Conservation (phyloP, 64 coral and sea anemone genomes). For the Pocillopora damicornis region DNA sequence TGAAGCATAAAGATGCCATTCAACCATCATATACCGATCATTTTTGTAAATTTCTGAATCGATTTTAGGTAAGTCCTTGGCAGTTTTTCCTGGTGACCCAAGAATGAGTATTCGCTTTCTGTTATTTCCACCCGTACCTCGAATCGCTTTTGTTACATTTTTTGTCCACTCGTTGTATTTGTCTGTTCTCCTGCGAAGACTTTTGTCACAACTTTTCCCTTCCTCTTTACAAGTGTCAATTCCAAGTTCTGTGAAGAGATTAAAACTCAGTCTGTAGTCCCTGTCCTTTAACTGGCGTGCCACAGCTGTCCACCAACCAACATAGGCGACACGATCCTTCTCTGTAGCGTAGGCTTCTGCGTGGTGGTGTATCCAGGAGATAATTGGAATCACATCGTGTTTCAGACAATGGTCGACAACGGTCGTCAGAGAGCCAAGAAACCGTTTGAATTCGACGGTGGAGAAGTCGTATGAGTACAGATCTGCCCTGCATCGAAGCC, state of each 20-base stretch:
- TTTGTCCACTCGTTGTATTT: slow-evolving; percentile 44
- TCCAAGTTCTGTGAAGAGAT: slow-evolving; percentile 62
- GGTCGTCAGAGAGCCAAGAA: slow-evolving; percentile 11
- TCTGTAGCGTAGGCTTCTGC: slow-evolving; percentile 45
- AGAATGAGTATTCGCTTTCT: slow-evolving; percentile 26
- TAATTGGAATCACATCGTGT: slow-evolving; percentile 30
- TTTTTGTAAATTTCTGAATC: slow-evolving; percentile 30
- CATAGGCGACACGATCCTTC: slow-evolving; percentile 29
- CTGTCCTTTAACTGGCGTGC: slow-evolving; percentile 37
- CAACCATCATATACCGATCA: slow-evolving; percentile 55
- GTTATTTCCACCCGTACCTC: slow-evolving; percentile 20
- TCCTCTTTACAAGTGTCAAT: background rate
- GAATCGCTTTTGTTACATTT: background rate
- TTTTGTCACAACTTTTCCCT: background rate
- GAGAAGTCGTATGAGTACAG: slow-evolving; percentile 3
- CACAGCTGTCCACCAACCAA: slow-evolving; percentile 26
- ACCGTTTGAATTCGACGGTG: background rate
- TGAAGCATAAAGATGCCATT: slow-evolving; percentile 68
- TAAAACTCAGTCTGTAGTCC: slow-evolving; percentile 36
- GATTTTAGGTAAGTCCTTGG: slow-evolving; percentile 22
- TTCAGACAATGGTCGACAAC: slow-evolving; percentile 57
- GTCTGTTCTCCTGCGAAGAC: slow-evolving; percentile 17
- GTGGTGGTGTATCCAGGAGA: slow-evolving; percentile 61
- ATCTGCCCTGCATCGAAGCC: slow-evolving; percentile 39
- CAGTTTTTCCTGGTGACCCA: slow-evolving; percentile 36